Evolutionary conservation across 2,113 vertebrate species (phyloP).

Genomic region (Acrocephalus arundinaceus): DNA sequence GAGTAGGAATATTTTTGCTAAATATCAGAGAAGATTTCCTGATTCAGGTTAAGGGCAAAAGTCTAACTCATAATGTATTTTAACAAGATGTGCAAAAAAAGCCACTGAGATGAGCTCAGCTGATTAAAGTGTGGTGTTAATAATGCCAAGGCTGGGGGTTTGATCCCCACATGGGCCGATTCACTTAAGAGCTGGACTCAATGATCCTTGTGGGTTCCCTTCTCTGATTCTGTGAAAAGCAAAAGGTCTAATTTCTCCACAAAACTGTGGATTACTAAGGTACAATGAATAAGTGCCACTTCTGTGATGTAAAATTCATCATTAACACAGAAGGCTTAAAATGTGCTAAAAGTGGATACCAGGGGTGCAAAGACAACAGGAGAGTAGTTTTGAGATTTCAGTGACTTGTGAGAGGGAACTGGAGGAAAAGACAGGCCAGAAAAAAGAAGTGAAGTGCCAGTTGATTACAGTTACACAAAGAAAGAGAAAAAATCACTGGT

Average conservation of each 20-base stretch:
- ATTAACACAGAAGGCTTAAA: background rate
- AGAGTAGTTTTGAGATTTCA: background rate
- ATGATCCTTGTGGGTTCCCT: background rate
- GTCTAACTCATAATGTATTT: background rate
- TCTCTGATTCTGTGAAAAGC: background rate
- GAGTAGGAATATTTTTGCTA: background rate
- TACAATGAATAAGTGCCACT: background rate
- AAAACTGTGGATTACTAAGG: background rate
- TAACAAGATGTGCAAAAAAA: background rate
- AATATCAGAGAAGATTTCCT: background rate
- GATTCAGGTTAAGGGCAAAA: background rate
- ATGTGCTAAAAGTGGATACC: background rate
- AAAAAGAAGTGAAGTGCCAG: background rate
- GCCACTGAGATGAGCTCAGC: background rate
- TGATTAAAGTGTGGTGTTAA: background rate
- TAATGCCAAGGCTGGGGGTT: background rate
- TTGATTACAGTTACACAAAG: background rate
- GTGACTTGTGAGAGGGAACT: background rate
- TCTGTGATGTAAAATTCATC: background rate
- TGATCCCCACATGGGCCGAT: background rate
- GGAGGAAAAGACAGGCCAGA: background rate
- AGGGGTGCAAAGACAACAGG: background rate
- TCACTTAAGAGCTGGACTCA: accelerated
- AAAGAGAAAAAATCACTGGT: background rate
- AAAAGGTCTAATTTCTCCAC: background rate